Percentiles rank a stretch among this genome's conserved stretches.
Evolutionary conservation across 2,888 invertebrate genomes (phyloP).

Genomic region (Nemotelus pantherinus): DNA sequence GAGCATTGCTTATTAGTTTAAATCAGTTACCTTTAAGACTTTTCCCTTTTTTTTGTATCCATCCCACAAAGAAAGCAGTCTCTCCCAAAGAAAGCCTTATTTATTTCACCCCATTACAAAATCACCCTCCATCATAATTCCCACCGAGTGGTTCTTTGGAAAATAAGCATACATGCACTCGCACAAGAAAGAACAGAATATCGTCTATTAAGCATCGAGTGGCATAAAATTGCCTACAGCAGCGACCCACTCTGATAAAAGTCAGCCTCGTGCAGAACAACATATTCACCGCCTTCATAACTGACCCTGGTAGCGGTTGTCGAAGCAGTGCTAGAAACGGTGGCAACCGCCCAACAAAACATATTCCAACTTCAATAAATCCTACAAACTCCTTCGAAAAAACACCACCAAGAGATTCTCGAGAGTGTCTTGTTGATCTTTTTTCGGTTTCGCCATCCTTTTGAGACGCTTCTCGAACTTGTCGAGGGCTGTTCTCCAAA

Average conservation of each 20-base stretch:
- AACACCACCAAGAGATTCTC: slow-evolving; percentile 1
- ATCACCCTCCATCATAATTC: neutral
- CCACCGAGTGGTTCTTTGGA: neutral
- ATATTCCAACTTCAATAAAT: slow-evolving; percentile 21
- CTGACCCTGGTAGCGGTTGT: too few relatives aligned
- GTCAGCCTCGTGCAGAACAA: neutral
- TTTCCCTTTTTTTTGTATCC: too few relatives aligned
- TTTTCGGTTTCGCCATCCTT: slow-evolving; percentile 3
- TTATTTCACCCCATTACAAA: neutral
- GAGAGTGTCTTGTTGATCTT: slow-evolving; percentile 35
- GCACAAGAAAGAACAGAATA: neutral
- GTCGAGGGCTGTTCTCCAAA: slow-evolving; percentile 19
- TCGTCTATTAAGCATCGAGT: slow-evolving; percentile 17
- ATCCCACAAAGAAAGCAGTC: too few relatives aligned
- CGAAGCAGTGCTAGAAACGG: neutral
- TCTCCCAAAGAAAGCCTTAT: neutral
- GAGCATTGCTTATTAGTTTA: too few relatives aligned
- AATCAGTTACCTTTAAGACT: too few relatives aligned
- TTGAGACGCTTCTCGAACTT: neutral
- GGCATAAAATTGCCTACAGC: slow-evolving; percentile 11
- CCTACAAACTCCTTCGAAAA: neutral
- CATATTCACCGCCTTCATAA: neutral
- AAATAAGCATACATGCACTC: neutral
- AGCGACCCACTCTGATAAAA: neutral
- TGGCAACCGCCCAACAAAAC: slow-evolving; percentile 20